Conservation (phyloP, 92 coral and sea anemone genomes). For the Siderastrea siderea region DNA sequence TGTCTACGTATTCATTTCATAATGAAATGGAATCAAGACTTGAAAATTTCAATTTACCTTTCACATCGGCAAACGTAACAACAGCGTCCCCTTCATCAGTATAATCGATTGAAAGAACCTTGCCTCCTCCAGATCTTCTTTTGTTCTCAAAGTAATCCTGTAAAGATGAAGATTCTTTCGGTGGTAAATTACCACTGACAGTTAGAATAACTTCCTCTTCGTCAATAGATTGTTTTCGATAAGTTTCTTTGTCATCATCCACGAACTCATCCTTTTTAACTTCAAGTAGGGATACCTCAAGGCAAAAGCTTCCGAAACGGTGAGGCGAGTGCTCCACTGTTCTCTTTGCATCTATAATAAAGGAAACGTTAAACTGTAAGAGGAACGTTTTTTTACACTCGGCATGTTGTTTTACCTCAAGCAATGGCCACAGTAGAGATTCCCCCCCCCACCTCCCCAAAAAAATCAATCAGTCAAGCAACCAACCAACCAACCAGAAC, state of each 20-base stretch:
- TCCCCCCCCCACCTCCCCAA: no score
- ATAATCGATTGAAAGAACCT: constrained; percentile 13
- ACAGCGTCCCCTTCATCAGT: constrained; percentile 8
- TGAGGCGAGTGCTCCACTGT: background rate
- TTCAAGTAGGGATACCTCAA: background rate
- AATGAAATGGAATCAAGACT: no score
- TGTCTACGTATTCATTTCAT: no score
- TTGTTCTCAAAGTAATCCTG: constrained; percentile 60
- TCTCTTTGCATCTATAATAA: constrained; percentile 1
- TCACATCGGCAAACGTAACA: constrained; percentile 1
- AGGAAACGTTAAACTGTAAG: no score
- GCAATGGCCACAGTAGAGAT: no score
- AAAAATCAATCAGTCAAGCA: no score
- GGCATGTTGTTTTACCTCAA: no score
- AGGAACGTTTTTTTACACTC: no score
- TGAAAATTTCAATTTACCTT: no score
- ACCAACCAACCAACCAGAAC: no score
- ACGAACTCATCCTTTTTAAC: background rate
- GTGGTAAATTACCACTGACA: background rate
- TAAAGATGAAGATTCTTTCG: constrained; percentile 57
- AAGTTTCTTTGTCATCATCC: background rate
- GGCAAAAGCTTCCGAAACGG: background rate
- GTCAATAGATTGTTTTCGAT: background rate
- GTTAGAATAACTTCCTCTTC: background rate
- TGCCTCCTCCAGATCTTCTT: constrained; percentile 74